Evolutionary conservation across 2,888 invertebrate genomes (phyloP), one percentile per base, ranked within the genome.

Genomic region (Masnerella sp.): DNA sequence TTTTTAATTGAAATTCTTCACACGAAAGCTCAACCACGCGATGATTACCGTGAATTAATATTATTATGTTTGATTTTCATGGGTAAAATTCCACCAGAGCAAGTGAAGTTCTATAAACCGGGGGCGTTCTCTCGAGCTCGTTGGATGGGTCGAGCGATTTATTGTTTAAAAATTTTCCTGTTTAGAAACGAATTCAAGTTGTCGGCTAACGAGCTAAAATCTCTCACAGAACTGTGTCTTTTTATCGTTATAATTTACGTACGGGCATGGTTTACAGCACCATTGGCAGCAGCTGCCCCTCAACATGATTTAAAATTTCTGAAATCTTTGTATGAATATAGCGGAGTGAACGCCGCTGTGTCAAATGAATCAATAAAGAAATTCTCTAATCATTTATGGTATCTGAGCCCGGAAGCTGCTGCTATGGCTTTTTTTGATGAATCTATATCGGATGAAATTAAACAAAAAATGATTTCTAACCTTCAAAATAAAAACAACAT

Each of bases 61-160:
- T 69, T 73, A 49, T 54, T 80, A 47, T 56, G 51, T 17, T 40
- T 77, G 7, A 79, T 80, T 58, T 81, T 59, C 18, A 71, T 81
- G n/a, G 78, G 75, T 18, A 77, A 68, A 43, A 34, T 45, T 34
- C 58, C 72, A 32, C 45, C 32, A 8, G 62, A 64, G 28, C 43
- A 76, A 54, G 52, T 77, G 1, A 73, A 67, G 38, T 78, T 79
- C 69, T 58, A 65, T 25, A 59, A 69, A 14, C 79, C 77, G 40
- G 80, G 30, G 11, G 56, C 54, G 2, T 20, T 18, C 18, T 56
- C 42, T 12, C 56, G 42, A 18, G 56, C 56, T 28, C 30, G 56
- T 7, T 42, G 56, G 30, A 56, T 56, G 56, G 56, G 42, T 12
- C 40, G 18, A 15, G 40, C 22, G 2, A 51, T 51, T 9, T 54